Conservation (phyloP, 2,797 vertebrate species). For the Vireo griseus region DNA sequence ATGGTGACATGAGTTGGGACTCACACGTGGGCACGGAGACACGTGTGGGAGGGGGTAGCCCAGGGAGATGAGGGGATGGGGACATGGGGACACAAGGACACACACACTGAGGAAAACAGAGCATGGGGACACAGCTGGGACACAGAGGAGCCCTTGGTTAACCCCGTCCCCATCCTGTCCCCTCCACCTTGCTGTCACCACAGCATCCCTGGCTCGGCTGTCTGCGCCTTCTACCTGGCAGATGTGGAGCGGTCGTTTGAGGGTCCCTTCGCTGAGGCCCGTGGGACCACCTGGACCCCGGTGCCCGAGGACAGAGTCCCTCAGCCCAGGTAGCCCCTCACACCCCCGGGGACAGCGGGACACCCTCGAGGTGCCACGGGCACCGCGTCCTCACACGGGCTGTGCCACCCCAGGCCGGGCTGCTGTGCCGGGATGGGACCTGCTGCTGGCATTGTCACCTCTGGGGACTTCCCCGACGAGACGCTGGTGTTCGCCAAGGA, state of each 20-base stretch:
- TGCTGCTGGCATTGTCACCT: slow-evolving; percentile 77
- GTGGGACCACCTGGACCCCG: slow-evolving; percentile 84
- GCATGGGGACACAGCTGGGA: neutral
- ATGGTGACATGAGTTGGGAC: neutral
- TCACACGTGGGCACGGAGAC: fast-evolving
- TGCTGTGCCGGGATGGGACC: slow-evolving; percentile 86
- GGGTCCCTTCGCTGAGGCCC: slow-evolving; percentile 92
- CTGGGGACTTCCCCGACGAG: slow-evolving; percentile 88
- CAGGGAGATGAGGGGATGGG: neutral
- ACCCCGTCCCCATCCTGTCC: neutral
- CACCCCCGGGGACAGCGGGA: fast-evolving
- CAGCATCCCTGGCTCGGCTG: slow-evolving; percentile 93
- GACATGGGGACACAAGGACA: neutral
- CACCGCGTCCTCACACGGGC: slow-evolving; percentile 7
- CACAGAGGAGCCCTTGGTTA: fast-evolving
- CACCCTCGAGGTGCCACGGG: fast-evolving
- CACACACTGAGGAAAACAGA: neutral
- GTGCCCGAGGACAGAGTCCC: slow-evolving; percentile 91
- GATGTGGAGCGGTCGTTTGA: slow-evolving; percentile 88
- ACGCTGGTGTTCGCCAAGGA: slow-evolving; percentile 92
- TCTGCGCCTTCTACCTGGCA: slow-evolving; percentile 95
- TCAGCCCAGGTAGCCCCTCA: slow-evolving; percentile 80
- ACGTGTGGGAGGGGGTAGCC: neutral
- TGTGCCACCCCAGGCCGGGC: slow-evolving; percentile 79
- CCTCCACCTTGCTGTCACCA: fast-evolving